Conservation (phyloP, 2,797 vertebrate genomes). For the Tadarida brasiliensis region DNA sequence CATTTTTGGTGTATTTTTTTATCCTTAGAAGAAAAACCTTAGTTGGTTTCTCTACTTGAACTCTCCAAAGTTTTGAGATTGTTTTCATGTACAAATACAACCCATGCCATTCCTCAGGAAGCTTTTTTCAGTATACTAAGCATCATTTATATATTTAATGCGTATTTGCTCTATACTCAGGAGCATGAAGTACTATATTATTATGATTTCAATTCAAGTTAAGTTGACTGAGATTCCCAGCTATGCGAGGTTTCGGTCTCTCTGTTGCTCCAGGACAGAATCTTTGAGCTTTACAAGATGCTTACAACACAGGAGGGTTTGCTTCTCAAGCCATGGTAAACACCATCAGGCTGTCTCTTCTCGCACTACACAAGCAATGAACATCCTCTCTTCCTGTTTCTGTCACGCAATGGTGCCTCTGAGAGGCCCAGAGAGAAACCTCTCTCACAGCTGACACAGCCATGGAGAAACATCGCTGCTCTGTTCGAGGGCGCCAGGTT, state of each 20-base stretch:
- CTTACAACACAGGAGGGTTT: background rate
- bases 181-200: background rate
- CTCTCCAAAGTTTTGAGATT: background rate
- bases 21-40: background rate
- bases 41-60: background rate
- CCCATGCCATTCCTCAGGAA: background rate
- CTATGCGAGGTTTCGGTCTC: background rate
- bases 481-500: background rate
- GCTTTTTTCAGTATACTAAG: background rate
- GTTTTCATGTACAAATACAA: background rate
- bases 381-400: background rate
- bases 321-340: background rate
- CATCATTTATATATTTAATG: background rate
- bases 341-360: background rate
- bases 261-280: background rate
- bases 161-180: background rate
- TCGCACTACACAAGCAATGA: background rate
- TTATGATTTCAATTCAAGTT: conserved; percentile 5
- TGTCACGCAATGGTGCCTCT: background rate
- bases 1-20: background rate
- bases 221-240: background rate
- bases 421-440: background rate
- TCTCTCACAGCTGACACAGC: background rate
- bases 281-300: background rate
- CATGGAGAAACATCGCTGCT: background rate